Evolutionary conservation across 2,888 invertebrate species (phyloP).

Genomic region (Thereva nobilitata): DNA sequence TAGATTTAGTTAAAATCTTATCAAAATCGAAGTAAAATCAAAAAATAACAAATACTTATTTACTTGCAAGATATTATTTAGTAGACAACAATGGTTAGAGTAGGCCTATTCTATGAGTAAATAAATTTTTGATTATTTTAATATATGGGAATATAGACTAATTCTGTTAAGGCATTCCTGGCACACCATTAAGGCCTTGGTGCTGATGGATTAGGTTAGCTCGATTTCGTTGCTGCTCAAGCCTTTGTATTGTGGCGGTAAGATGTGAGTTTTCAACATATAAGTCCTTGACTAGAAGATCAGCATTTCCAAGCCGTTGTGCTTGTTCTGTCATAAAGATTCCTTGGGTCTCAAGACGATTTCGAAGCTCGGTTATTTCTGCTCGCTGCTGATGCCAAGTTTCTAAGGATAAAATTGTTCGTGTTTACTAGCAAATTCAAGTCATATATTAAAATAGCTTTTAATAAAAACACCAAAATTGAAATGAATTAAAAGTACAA

Average conservation of each 20-base stretch:
- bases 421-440: not conserved
- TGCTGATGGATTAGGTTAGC: constrained; percentile 56
- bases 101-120: too few species aligned
- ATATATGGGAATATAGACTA: too few species aligned
- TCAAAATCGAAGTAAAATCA: too few species aligned
- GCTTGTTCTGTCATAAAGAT: constrained; percentile 61
- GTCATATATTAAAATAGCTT: not conserved
- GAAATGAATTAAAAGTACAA: too few species aligned
- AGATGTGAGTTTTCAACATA: constrained; percentile 84
- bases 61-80: too few species aligned
- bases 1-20: too few species aligned
- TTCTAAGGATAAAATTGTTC: constrained; percentile 47
- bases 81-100: too few species aligned
- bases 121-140: too few species aligned
- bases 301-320: constrained; percentile 73
- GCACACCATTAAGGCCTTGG: constrained; percentile 48
- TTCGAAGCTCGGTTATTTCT: constrained; percentile 59
- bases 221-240: constrained; percentile 56
- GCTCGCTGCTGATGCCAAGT: constrained; percentile 58
- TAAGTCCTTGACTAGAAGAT: constrained; percentile 78
- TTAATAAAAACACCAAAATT: not conserved
- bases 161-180: constrained; percentile 48
- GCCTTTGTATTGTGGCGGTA: constrained; percentile 62
- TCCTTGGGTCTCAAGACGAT: constrained; percentile 60
- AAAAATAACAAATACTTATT: too few species aligned